phyloP scores from a whole-genome alignment of 2,113 vertebrate species.

The Corythornis vintsioides region DNA sequence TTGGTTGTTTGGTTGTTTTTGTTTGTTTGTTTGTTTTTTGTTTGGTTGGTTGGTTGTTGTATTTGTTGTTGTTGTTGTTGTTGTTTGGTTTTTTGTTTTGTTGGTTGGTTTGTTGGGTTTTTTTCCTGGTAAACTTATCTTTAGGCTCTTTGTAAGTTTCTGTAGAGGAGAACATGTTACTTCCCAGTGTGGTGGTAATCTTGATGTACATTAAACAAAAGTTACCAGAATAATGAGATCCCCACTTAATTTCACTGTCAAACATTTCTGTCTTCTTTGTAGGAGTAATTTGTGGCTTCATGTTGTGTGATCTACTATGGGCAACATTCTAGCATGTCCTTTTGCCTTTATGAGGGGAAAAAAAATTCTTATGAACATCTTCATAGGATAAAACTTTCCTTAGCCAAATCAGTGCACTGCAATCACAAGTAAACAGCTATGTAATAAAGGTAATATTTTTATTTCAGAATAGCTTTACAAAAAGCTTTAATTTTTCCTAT shows the following conservation, averaged over 20 bases:
- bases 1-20: too few species aligned
- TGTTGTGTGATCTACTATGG: neutral
- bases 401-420: neutral
- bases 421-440: neutral
- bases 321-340: neutral
- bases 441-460: neutral
- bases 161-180: neutral
- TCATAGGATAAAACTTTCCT: neutral
- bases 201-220: neutral
- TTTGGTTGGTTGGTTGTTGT: too few species aligned
- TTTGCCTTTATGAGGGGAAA: neutral
- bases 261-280: neutral
- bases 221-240: neutral
- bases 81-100: too few species aligned
- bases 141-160: neutral
- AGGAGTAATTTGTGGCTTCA: neutral
- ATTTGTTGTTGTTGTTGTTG: too few species aligned
- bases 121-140: neutral
- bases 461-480: neutral
- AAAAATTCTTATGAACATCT: neutral
- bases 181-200: neutral
- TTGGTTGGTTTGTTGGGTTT: too few species aligned
- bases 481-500: neutral
- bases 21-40: too few species aligned
- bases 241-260: neutral